These are phyloP conservation scores for Peromyscus melanophrys DNA, from an alignment of 2,797 vertebrate species.

Conservation along the genomic window DNA sequence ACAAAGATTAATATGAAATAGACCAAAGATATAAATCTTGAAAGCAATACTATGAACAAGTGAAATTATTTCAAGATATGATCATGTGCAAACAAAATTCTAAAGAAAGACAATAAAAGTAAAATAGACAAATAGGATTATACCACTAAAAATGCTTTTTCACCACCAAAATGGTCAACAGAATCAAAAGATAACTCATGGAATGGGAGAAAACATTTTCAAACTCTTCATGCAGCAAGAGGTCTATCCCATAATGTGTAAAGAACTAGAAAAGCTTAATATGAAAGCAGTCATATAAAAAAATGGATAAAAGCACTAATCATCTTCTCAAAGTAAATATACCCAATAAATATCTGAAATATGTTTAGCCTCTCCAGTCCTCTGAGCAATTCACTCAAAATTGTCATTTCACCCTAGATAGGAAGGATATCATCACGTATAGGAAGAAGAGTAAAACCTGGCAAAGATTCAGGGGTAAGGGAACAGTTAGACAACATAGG, in stretches of 20 bases:
- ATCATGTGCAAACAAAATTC: neutral
- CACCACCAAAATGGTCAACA: neutral
- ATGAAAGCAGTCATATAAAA: neutral
- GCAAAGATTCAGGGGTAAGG: neutral
- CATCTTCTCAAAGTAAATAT: neutral
- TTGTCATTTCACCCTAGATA: neutral
- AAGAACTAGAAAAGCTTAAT: neutral
- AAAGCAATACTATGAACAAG: neutral
- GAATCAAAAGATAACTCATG: neutral
- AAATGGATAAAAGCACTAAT: neutral
- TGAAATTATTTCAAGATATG: neutral
- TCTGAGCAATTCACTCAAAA: neutral
- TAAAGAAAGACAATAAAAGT: neutral
- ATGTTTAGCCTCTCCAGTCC: neutral
- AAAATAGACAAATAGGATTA: neutral
- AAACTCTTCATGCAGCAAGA: neutral
- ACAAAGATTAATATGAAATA: neutral
- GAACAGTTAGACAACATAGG: accelerated
- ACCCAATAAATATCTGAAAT: neutral
- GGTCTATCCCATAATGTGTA: neutral
- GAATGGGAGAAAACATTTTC: neutral
- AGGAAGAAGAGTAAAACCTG: neutral
- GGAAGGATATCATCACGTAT: neutral
- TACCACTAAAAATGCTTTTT: neutral
- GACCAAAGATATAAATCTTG: neutral